A percentile compares a stretch with the other conserved stretches of the same genome.
phyloP scores from a whole-genome alignment of 2,113 vertebrate genomes.

The Protomyctophum bolini region DNA sequence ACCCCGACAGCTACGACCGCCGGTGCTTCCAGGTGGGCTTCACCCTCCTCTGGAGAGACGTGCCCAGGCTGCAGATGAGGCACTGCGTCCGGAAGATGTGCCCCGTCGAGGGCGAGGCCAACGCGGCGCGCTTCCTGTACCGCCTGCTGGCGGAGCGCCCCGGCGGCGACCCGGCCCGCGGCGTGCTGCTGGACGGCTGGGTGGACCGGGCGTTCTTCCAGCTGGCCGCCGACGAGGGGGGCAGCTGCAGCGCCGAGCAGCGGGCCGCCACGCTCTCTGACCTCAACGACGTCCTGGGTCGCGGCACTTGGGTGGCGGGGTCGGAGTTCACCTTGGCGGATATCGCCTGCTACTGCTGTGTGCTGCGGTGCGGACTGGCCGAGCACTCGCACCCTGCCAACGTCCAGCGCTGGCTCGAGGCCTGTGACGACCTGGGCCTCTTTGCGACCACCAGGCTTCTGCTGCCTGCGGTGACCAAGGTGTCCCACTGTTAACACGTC shows the following conservation, averaged over 20 bases:
- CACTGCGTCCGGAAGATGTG: conserved; percentile 94
- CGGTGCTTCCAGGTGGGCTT: conserved; percentile 92
- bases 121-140: conserved; percentile 91
- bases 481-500: not conserved
- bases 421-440: conserved; percentile 88
- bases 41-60: conserved; percentile 98
- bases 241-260: conserved; percentile 84
- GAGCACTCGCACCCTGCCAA: conserved; percentile 73
- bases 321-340: conserved; percentile 87
- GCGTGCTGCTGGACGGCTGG: conserved; percentile 92
- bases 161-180: conserved; percentile 73
- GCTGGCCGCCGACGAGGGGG: conserved; percentile 86
- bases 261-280: conserved; percentile 60
- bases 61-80: conserved; percentile 95
- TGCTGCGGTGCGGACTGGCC: conserved; percentile 69
- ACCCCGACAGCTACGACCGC: conserved; percentile 79
- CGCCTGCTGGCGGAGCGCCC: conserved; percentile 84
- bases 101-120: conserved; percentile 94
- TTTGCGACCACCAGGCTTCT: conserved; percentile 81
- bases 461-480: conserved; percentile 72
- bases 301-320: conserved; percentile 85
- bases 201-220: conserved; percentile 90
- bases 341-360: conserved; percentile 83
- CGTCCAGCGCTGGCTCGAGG: conserved; percentile 89
- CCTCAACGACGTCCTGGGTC: conserved; percentile 85